Base-by-base conservation (phyloP, 2,797 vertebrate genomes). In the Malacoctenus gilli region DNA sequence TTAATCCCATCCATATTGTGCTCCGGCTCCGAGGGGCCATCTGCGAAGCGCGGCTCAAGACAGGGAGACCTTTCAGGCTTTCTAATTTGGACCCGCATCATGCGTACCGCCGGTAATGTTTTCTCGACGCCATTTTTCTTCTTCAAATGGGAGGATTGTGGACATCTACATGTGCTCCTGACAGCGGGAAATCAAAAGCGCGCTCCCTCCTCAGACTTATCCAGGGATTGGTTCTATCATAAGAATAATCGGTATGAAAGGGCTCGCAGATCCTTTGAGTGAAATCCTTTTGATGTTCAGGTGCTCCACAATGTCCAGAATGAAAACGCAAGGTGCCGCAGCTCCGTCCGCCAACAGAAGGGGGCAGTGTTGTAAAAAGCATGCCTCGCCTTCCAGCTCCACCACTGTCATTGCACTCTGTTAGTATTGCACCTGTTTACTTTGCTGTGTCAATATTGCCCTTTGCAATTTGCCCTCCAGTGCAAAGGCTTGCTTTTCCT, bases 341-440 rank as follows among this genome's bases (percentile, higher is more conserved):
- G 28, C 85, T 51, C 3, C 22, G 1, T 5, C 36, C 35, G 4
- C 4, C 1, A 28, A 31, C 88, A 85, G 78, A 68, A 21, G 89
- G 82, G 84, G 87, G 81, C 88, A 90, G 68, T 86, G 60, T 87
- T 80, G 83, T 84, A 84, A 85, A 28, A 89, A 73, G 82, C 60
- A 19, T 69, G 44, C 38, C 15, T 42, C 54, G 47, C n/a, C 39
- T 38, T 35, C 42, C 5, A 5, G 60, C 50, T 52, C 38, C 76
- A 68, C 28, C 20, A 19, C 55, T 50, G 66, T 63, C 69, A 61
- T 68, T 77, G 69, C 46, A 63, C 66, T 67, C 36, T 85, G 72
- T 82, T 75, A 66, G 61, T 66, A 65, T 73, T 79, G 72, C 68
- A 73, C 72, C 42, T 72, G 69, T 85, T 87, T 84, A 74, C 75